Percentiles rank a stretch among this genome's conserved stretches.
phyloP scores from a whole-genome alignment of 2,113 vertebrate genomes.

The Fregetta grallaria region DNA sequence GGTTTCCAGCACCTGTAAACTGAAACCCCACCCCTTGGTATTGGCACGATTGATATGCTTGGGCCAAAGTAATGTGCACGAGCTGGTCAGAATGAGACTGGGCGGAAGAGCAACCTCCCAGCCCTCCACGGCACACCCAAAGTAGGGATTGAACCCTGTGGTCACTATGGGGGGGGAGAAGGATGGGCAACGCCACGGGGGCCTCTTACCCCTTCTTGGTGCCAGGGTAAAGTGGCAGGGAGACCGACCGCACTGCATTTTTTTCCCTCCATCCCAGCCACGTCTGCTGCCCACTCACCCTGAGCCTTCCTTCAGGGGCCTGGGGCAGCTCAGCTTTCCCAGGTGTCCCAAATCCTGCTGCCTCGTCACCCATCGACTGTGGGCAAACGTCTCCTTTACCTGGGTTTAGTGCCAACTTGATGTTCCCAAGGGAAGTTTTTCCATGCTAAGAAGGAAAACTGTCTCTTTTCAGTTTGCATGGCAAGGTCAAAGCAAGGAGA shows the following conservation, averaged over 20 bases:
- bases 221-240: background rate
- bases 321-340: background rate
- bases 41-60: too few species aligned
- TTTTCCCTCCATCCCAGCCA: background rate
- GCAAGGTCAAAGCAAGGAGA: background rate
- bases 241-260: background rate
- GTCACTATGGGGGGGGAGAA: background rate
- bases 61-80: too few species aligned
- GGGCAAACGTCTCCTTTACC: background rate
- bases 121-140: background rate
- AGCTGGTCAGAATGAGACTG: background rate
- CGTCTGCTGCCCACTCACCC: background rate
- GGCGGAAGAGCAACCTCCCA: background rate
- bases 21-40: rapidly evolving
- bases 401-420: rapidly evolving
- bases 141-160: background rate
- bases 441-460: background rate
- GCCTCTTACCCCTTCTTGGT: background rate
- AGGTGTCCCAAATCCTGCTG: background rate
- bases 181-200: too few species aligned
- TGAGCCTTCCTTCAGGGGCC: background rate
- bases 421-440: background rate
- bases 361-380: rapidly evolving
- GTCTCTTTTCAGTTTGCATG: background rate
- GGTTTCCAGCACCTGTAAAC: background rate